Percentiles rank a stretch among this genome's conserved stretches.
These are phyloP conservation scores for Atta texana DNA, from an alignment of 1,140 invertebrate genomes.

Conservation along the genomic window DNA sequence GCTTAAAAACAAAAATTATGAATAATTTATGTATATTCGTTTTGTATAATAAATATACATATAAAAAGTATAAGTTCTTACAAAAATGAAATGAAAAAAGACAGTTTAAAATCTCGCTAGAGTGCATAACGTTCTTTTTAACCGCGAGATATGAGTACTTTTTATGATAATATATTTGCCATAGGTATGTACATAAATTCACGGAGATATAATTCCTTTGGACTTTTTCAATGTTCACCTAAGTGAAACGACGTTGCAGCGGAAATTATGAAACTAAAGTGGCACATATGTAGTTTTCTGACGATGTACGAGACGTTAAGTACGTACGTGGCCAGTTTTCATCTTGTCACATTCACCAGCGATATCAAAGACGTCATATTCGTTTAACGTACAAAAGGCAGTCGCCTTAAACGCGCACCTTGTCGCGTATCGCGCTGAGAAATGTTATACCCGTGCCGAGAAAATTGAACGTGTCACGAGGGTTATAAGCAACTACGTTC, in stretches of 20 bases:
- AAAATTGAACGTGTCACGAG: slow-evolving; percentile 57
- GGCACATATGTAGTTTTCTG: not conserved
- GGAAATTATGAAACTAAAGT: slow-evolving; percentile 22
- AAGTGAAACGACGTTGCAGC: not conserved
- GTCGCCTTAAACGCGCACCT: not conserved
- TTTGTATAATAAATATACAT: not conserved
- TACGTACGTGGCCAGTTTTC: not conserved
- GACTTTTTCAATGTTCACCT: not conserved
- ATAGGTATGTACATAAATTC: not conserved
- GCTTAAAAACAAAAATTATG: slow-evolving; percentile 20
- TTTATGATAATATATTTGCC: slow-evolving; percentile 28
- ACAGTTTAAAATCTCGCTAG: not conserved
- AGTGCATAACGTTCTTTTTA: not conserved
- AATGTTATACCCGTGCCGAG: slow-evolving; percentile 11
- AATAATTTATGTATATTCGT: not conserved
- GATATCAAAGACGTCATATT: slow-evolving; percentile 2
- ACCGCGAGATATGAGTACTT: not conserved
- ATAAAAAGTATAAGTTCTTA: not conserved
- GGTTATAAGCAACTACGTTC: slow-evolving; percentile 36
- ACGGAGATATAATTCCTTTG: not conserved
- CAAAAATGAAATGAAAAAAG: not conserved
- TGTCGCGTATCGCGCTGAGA: slow-evolving; percentile 23
- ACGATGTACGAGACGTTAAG: not conserved
- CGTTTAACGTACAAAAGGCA: slow-evolving; percentile 14
- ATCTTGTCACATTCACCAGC: not conserved